Conservation (phyloP, 2,888 invertebrate genomes). For the Thereva unica region DNA sequence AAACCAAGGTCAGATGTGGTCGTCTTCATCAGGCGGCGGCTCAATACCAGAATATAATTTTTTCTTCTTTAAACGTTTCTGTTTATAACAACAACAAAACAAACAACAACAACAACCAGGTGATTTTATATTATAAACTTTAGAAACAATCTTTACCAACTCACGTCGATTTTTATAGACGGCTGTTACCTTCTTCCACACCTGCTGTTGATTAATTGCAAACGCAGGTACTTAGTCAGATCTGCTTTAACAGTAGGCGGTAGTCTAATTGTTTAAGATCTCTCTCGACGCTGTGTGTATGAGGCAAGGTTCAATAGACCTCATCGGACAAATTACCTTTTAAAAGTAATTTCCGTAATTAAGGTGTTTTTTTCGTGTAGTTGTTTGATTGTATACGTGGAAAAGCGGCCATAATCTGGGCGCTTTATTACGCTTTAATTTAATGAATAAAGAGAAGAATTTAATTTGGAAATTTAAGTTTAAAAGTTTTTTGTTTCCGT, state of each 20-base stretch:
- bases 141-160: too few relatives aligned
- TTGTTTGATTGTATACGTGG: not conserved
- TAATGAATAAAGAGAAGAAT: too few relatives aligned
- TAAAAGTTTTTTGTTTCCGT: too few relatives aligned
- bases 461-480: too few relatives aligned
- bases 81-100: not conserved
- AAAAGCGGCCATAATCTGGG: too few relatives aligned
- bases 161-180: not conserved
- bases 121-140: too few relatives aligned
- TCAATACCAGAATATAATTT: too few relatives aligned
- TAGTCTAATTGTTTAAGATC: slow-evolving; percentile 26
- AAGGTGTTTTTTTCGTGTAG: slow-evolving; percentile 4
- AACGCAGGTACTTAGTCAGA: slow-evolving; percentile 3
- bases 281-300: not conserved
- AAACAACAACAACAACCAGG: slow-evolving; percentile 5
- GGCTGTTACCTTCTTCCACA: slow-evolving; percentile 5
- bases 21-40: not conserved
- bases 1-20: slow-evolving; percentile 15
- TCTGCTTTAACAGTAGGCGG: slow-evolving; percentile 20
- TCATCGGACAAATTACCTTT: slow-evolving; percentile 15
- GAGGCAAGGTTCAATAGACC: not conserved
- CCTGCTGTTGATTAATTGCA: slow-evolving; percentile 17
- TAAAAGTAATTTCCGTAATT: slow-evolving; percentile 29
- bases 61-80: too few relatives aligned
- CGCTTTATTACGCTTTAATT: too few relatives aligned